These are phyloP conservation scores for Ophraella communa DNA, from an alignment of 2,888 invertebrate species.

Conservation along the genomic window DNA sequence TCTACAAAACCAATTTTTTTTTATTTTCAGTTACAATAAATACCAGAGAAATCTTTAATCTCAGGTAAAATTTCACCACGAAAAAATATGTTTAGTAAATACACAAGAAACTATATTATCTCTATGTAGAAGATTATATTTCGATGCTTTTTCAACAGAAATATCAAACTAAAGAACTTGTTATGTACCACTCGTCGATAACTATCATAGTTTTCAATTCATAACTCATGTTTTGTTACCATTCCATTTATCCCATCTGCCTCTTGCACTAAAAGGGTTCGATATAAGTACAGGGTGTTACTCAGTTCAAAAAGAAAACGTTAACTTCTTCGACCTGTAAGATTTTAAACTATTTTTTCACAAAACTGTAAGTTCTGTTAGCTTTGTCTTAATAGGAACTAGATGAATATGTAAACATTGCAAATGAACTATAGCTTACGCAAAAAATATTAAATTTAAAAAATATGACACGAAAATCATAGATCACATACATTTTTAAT, in stretches of 20 bases:
- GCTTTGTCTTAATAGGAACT: no score
- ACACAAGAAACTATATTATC: slow-evolving; percentile 30
- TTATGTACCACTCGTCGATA: slow-evolving; percentile 37
- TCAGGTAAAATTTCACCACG: background rate
- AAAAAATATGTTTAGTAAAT: background rate
- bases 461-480: no score
- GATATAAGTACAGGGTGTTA: background rate
- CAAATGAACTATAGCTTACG: no score
- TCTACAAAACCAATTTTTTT: no score
- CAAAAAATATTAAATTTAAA: no score
- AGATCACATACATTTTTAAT: no score
- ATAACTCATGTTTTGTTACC: slow-evolving; percentile 1
- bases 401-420: no score
- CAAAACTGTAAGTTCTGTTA: no score
- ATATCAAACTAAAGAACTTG: slow-evolving; percentile 39
- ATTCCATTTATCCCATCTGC: slow-evolving; percentile 2
- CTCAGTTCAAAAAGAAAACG: background rate
- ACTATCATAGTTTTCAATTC: slow-evolving; percentile 19
- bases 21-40: no score
- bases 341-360: no score
- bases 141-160: slow-evolving; percentile 31
- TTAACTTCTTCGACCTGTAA: no score
- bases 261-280: slow-evolving; percentile 1
- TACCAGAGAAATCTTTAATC: background rate
- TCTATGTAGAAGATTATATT: slow-evolving; percentile 24